Evolutionary conservation across 2,113 vertebrate species (phyloP), one percentile per base, ranked within the genome.

Genomic region (Phocoena sinus): DNA sequence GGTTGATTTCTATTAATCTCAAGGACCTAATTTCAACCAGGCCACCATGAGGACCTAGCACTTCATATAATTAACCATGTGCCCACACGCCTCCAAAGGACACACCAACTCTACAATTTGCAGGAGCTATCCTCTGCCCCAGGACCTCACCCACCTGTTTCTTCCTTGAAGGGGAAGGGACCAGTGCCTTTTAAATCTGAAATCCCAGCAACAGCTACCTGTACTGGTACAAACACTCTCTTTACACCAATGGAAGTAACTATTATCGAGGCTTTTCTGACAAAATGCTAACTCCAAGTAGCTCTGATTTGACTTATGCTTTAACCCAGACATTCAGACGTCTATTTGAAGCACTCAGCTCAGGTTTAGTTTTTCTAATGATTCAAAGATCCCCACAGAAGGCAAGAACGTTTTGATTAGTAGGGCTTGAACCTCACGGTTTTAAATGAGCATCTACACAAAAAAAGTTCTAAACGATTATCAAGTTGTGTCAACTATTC

Each of bases 31-130:
- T 28, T 63, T 58, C 36, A 73, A 58, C n/a, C 36, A 86, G 8
- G 25, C 11, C 44, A 71, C 26, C 17, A 12, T 1, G 17, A n/a
- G 47, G 70, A 13, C 17, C 74, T 38, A 28, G 15, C 3, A 6
- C 47, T 53, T n/a, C 4, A 4, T 3, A 1, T 23, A 33, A 25
- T 3, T 28, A 65, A 33, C 36, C 13, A n/a, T 0, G 0, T 8
- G 44, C 38, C 36, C 25, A 20, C 15, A 70, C 13, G 28, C 9
- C 82, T 71, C 56, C 71, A 2, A 33, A 79, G 53, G n/a, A 38
- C 23, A 71, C 0, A 8, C 17, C 6, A 17, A 25, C 17, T 25
- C 58, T 68, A 63, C 56, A 44, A 44, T 31, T 17, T 14, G 12
- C 11, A n/a, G 12, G 44, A 3, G 12, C 53, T 44, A 5, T 53